phyloP scores from a whole-genome alignment of 2,888 invertebrate species.

The Drosophila tanythrix region DNA sequence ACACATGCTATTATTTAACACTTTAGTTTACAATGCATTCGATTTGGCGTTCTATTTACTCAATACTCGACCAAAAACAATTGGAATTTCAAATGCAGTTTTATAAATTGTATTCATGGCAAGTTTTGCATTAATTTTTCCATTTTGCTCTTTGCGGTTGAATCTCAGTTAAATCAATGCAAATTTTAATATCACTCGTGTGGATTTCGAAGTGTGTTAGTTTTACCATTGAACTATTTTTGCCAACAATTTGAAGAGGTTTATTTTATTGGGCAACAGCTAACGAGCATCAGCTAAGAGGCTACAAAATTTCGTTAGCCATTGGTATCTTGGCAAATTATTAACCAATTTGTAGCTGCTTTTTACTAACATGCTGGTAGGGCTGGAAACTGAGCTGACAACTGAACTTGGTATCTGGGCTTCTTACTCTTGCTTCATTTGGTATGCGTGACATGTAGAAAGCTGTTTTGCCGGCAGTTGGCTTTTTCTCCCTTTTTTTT shows the following conservation, averaged over 20 bases:
- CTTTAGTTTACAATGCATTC: constrained; percentile 54
- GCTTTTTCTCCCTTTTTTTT: constrained; percentile 23
- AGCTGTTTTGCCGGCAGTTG: constrained; percentile 60
- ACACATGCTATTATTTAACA: constrained; percentile 21
- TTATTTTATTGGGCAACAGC: constrained; percentile 8
- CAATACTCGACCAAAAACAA: constrained; percentile 60
- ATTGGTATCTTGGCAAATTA: constrained; percentile 56
- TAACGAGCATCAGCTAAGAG: constrained; percentile 29
- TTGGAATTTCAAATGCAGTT: constrained; percentile 45
- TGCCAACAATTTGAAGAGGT: constrained; percentile 10
- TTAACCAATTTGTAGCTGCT: constrained; percentile 73
- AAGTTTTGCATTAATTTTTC: constrained; percentile 39
- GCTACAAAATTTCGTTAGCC: constrained; percentile 1
- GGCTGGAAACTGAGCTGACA: constrained; percentile 9
- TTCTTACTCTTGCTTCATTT: constrained; percentile 56
- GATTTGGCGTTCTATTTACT: constrained; percentile 54
- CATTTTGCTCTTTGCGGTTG: constrained; percentile 8
- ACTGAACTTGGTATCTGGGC: constrained; percentile 10
- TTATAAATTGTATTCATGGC: constrained; percentile 21
- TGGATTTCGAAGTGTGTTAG: constrained; percentile 43
- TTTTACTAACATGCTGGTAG: constrained; percentile 28
- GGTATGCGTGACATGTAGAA: constrained; percentile 74
- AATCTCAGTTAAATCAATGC: constrained; percentile 57
- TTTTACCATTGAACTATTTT: constrained; percentile 31
- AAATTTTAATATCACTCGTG: constrained; percentile 63